A percentile compares a stretch with the other conserved stretches of the same genome.
These are phyloP conservation scores for Amia ocellicauda DNA, from an alignment of 2,113 vertebrate species.

Conservation along the genomic window DNA sequence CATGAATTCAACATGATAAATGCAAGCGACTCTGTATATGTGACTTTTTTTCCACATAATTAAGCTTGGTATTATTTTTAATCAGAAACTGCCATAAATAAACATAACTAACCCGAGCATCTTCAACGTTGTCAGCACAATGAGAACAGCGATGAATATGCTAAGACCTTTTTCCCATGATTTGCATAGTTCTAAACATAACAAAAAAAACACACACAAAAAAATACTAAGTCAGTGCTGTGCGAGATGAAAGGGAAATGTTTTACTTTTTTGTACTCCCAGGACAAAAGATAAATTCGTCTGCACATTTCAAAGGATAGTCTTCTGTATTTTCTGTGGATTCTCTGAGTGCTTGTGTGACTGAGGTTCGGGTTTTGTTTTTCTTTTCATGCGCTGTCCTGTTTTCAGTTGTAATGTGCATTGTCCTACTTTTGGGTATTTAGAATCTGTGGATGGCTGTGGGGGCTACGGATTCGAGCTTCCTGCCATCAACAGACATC, in stretches of 20 bases:
- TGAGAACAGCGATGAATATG: neutral
- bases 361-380: neutral
- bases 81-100: no score
- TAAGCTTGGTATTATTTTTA: no score
- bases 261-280: constrained; percentile 18
- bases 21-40: no score
- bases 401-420: constrained; percentile 5
- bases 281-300: constrained; percentile 7
- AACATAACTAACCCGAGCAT: neutral
- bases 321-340: neutral
- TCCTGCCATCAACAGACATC: neutral
- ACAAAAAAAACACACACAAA: no score
- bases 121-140: neutral
- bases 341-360: neutral
- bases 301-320: constrained; percentile 9
- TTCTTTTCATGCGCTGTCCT: neutral
- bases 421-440: constrained; percentile 11
- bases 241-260: constrained; percentile 18
- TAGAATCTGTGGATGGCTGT: neutral
- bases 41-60: no score
- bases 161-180: neutral
- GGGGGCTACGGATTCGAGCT: neutral
- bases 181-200: neutral
- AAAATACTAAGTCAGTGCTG: constrained; percentile 11
- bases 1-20: no score